Base-by-base conservation (phyloP, 2,888 invertebrate genomes). In the Hypolimnas misippus region DNA sequence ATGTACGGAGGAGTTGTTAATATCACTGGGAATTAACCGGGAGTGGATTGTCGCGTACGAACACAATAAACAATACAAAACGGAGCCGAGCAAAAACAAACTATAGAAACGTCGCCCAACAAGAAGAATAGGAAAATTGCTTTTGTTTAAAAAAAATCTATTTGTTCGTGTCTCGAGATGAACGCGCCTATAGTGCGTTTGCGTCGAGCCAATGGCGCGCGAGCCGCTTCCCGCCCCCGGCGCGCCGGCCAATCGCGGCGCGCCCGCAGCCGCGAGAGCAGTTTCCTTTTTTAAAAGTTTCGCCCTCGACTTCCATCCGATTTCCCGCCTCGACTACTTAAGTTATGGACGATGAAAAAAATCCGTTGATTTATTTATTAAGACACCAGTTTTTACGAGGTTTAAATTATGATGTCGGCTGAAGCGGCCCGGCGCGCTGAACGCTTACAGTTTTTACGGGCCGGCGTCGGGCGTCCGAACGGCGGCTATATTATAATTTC, bases 111-210 rank as follows among this genome's bases (percentile, higher is more conserved):
- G 77, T 78, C 82, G 81, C 77, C 77, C 88, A 92, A 91, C 89
- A 91, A 90, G 89, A 91, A 92, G 87, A 89, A 90, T 92, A 91
- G 92, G 89, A 92, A 92, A 92, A 91, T 92, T 90, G 86, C 88
- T 89, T 89, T 90, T 88, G 89, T 90, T 89, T 87, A 88, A 90
- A 91, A 76, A 90, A 91, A 90, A 90, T 88, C 88, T 90, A 89
- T 90, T 90, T 88, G 90, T 89, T 87, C 83, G 83, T 81, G 83
- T 86, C 83, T 84, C 82, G 86, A 89, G 90, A 88, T 85, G 90
- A 84, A 79, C 85, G 87, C 88, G 87, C 84, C 84, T 84, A 84
- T 83, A 78, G 77, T 82, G 87, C 85, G 86, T 81, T 76, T 75
- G 79, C 61, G 63, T 73, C 76, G 77, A 78, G 73, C 89, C 91